Conservation (phyloP, 2,113 vertebrate genomes). For the Hypomesus transpacificus region DNA sequence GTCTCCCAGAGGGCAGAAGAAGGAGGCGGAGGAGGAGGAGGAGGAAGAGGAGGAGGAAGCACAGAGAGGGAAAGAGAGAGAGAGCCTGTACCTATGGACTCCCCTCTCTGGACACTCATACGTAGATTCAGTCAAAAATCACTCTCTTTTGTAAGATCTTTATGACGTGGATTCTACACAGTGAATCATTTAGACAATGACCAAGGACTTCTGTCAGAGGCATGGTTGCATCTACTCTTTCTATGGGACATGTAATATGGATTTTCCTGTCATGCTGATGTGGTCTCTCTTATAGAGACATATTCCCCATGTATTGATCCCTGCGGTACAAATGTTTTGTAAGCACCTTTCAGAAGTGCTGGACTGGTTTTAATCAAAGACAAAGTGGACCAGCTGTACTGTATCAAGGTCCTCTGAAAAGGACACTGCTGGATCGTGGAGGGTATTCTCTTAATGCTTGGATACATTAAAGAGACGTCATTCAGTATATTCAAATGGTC, state of each 20-base stretch:
- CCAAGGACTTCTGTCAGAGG: background rate
- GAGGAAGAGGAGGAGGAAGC: background rate
- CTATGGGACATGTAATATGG: slow-evolving; percentile 53
- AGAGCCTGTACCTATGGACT: slow-evolving; percentile 9
- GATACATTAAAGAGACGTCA: too few relatives aligned
- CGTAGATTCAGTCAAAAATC: slow-evolving; percentile 24
- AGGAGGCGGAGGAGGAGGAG: slow-evolving; percentile 30
- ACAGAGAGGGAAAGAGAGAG: slow-evolving; percentile 19
- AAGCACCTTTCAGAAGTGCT: slow-evolving; percentile 61
- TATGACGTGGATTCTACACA: background rate
- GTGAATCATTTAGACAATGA: slow-evolving; percentile 26
- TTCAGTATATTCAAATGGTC: too few relatives aligned
- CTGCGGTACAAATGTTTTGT: slow-evolving; percentile 53
- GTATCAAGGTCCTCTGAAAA: slow-evolving; percentile 41
- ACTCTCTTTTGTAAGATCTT: slow-evolving; percentile 28
- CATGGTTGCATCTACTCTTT: slow-evolving; percentile 15
- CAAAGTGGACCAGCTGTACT: slow-evolving; percentile 36
- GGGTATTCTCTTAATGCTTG: too few relatives aligned
- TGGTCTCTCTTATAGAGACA: slow-evolving; percentile 52
- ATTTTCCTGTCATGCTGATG: slow-evolving; percentile 55
- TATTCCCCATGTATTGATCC: slow-evolving; percentile 55
- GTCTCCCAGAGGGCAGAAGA: slow-evolving; percentile 43
- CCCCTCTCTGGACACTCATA: slow-evolving; percentile 42
- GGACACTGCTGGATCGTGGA: background rate
- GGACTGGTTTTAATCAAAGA: slow-evolving; percentile 49